Evolutionary conservation across 2,797 vertebrate genomes (phyloP).

Genomic region (Salmo trutta): DNA sequence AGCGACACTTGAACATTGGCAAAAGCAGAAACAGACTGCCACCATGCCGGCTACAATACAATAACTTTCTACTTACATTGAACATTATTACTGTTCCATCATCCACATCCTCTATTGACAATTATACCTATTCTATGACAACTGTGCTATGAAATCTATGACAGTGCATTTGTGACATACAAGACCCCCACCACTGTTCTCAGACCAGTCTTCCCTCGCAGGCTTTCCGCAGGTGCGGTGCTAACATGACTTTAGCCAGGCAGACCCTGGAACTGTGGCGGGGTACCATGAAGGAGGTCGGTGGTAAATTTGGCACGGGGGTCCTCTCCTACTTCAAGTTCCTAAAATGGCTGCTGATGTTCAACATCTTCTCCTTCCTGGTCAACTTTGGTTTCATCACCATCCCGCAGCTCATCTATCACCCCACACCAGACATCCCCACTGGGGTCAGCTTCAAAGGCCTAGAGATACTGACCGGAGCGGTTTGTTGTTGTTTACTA

Average conservation of each 20-base stretch:
- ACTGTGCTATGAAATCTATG: background rate
- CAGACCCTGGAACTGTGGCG: constrained; percentile 78
- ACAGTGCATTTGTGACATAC: background rate
- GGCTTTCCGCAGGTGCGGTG: constrained; percentile 77
- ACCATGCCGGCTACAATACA: no score
- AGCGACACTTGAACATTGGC: no score
- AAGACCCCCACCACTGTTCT: background rate
- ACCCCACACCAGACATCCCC: constrained; percentile 47
- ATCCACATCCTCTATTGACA: background rate
- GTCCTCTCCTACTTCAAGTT: constrained; percentile 93
- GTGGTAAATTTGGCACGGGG: constrained; percentile 89
- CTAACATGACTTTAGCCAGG: constrained; percentile 63
- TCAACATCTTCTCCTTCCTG: constrained; percentile 91
- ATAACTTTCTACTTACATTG: no score
- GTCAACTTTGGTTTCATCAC: constrained; percentile 93
- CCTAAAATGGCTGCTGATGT: constrained; percentile 90
- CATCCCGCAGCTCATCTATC: constrained; percentile 81
- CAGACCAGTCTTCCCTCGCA: constrained; percentile 49
- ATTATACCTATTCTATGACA: background rate
- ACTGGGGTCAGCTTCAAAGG: constrained; percentile 79
- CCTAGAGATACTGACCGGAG: constrained; percentile 89
- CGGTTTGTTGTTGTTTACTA: constrained; percentile 60
- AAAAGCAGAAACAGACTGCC: no score
- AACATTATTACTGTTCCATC: no score
- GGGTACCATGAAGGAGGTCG: constrained; percentile 86